Conservation (phyloP, 2,113 vertebrate genomes). For the Nanorana parkeri region DNA sequence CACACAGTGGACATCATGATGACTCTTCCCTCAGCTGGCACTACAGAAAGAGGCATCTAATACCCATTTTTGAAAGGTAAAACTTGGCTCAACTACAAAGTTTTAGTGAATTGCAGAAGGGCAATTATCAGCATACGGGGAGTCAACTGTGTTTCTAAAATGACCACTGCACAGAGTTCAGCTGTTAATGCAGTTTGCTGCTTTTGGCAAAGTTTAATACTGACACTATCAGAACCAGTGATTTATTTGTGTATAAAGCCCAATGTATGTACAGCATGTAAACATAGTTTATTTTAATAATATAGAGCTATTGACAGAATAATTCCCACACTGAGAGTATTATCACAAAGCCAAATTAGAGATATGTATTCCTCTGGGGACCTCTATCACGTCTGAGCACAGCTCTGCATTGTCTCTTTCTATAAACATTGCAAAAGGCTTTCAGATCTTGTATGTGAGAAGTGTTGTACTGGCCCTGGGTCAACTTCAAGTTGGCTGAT, state of each 20-base stretch:
- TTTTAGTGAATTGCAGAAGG: no score
- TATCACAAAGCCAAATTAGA: background rate
- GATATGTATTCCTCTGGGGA: conserved; percentile 1
- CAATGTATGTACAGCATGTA: background rate
- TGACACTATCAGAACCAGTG: background rate
- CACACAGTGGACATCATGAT: no score
- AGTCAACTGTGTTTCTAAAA: no score
- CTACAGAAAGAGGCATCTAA: no score
- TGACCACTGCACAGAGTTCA: no score
- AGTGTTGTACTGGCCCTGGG: conserved; percentile 10
- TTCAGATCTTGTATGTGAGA: conserved; percentile 21
- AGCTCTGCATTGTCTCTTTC: conserved; percentile 10
- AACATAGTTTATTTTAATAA: background rate
- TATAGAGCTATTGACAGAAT: background rate
- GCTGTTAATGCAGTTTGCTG: background rate
- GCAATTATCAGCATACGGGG: no score
- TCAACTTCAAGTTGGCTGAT: conserved; percentile 11
- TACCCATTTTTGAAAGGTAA: no score
- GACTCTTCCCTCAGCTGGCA: no score
- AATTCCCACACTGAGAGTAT: background rate
- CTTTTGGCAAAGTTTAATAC: conserved; percentile 4
- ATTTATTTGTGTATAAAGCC: background rate
- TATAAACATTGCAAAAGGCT: conserved; percentile 23
- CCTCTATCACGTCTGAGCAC: background rate
- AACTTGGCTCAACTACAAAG: no score